These are phyloP conservation scores for Eurypyga helias DNA, from an alignment of 2,113 vertebrate genomes.

Conservation along the genomic window DNA sequence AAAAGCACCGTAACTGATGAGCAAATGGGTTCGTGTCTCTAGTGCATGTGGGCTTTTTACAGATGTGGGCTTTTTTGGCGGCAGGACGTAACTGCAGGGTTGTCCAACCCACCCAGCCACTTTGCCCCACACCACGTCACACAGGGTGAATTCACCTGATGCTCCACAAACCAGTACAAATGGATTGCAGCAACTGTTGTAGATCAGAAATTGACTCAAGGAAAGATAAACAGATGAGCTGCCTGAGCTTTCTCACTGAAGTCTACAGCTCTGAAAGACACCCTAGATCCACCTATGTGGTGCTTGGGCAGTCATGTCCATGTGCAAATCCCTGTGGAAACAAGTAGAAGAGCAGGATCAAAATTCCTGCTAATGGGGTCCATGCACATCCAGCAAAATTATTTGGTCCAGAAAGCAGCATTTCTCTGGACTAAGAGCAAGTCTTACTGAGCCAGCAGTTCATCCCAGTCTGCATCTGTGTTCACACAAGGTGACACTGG, in stretches of 20 bases:
- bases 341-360: background rate
- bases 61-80: too few species aligned
- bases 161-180: background rate
- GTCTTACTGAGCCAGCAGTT: background rate
- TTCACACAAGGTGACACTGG: background rate
- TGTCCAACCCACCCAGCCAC: background rate
- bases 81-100: background rate
- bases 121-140: background rate
- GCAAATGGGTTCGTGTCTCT: background rate
- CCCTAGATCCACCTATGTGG: rapidly evolving
- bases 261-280: background rate
- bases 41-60: background rate
- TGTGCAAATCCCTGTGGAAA: background rate
- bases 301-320: rapidly evolving
- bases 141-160: background rate
- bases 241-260: background rate
- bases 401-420: background rate
- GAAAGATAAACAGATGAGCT: background rate
- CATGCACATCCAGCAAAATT: background rate
- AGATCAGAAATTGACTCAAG: background rate
- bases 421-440: background rate
- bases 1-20: background rate
- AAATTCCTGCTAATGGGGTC: background rate
- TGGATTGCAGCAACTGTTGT: background rate
- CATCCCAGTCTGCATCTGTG: background rate